A percentile compares a stretch with the other conserved stretches of the same genome.
Evolutionary conservation across 64 coral and sea anemone species (phyloP).

Genomic region (Acropora yongei): DNA sequence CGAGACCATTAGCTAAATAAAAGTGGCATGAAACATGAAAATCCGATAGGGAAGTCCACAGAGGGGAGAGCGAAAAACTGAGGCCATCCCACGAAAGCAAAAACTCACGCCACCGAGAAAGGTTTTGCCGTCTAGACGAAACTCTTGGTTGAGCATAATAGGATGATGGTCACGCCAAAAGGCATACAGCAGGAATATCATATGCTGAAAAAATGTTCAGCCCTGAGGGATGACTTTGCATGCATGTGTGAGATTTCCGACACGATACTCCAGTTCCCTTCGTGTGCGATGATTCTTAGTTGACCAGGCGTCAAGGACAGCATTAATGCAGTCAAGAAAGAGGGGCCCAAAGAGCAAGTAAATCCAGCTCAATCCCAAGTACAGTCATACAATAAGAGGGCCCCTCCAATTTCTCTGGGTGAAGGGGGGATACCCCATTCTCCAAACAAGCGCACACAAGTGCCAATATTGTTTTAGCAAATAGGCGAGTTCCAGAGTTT

Average conservation of each 20-base stretch:
- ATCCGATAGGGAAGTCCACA: not conserved
- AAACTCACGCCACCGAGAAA: too few species aligned
- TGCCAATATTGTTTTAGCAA: not conserved
- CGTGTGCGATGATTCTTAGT: not conserved
- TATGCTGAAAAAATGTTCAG: not conserved
- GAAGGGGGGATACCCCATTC: not conserved
- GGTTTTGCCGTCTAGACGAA: too few species aligned
- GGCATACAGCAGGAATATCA: not conserved
- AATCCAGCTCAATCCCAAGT: not conserved
- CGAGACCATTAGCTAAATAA: slow-evolving; percentile 7
- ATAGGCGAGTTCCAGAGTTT: not conserved
- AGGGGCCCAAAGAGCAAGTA: not conserved
- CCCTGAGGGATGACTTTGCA: not conserved
- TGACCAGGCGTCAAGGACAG: not conserved
- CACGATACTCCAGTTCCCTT: not conserved
- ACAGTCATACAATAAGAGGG: not conserved
- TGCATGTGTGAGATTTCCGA: not conserved
- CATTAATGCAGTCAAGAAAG: not conserved
- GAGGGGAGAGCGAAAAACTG: not conserved
- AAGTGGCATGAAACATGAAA: not conserved
- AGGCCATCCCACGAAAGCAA: not conserved
- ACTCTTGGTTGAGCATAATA: not conserved
- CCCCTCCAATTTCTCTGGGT: not conserved
- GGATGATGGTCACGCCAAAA: not conserved
- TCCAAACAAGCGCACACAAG: not conserved